Evolutionary conservation across 2,888 invertebrate species (phyloP).

Genomic region (Amphiduros pacificus): DNA sequence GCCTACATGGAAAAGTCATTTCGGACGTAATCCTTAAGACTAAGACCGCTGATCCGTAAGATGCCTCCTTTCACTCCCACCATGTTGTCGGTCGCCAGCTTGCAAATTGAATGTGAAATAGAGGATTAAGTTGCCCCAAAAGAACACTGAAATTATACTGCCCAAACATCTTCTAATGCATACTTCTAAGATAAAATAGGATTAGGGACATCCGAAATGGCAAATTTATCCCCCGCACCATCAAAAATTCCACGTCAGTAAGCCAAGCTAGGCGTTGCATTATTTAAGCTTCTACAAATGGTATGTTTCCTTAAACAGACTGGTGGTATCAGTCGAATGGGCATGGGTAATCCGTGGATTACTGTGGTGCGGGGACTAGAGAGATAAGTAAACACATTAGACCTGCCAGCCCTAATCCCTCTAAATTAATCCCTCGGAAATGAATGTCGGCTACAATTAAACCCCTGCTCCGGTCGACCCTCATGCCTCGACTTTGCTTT

Average conservation of each 20-base stretch:
- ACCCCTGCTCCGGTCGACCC: no score
- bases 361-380: background rate
- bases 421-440: conserved; percentile 26
- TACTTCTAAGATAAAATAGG: conserved; percentile 14
- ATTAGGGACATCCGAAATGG: conserved; percentile 17
- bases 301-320: background rate
- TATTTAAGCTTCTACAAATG: background rate
- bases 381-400: conserved; percentile 23
- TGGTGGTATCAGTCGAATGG: background rate
- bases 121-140: conserved; percentile 17
- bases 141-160: conserved; percentile 18
- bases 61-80: background rate
- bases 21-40: conserved; percentile 13
- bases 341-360: background rate
- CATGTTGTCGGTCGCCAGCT: conserved; percentile 3
- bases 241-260: background rate
- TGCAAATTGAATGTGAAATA: conserved; percentile 28
- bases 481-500: no score
- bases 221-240: conserved; percentile 10
- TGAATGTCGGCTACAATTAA: conserved; percentile 21
- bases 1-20: conserved; percentile 21
- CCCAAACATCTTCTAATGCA: conserved; percentile 16
- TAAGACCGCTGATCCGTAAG: background rate
- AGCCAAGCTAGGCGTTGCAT: background rate
- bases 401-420: conserved; percentile 18